Evolutionary conservation across 2,888 invertebrate genomes (phyloP), one percentile per base, ranked within the genome.

Genomic region (Xanthostigma xanthostigma): DNA sequence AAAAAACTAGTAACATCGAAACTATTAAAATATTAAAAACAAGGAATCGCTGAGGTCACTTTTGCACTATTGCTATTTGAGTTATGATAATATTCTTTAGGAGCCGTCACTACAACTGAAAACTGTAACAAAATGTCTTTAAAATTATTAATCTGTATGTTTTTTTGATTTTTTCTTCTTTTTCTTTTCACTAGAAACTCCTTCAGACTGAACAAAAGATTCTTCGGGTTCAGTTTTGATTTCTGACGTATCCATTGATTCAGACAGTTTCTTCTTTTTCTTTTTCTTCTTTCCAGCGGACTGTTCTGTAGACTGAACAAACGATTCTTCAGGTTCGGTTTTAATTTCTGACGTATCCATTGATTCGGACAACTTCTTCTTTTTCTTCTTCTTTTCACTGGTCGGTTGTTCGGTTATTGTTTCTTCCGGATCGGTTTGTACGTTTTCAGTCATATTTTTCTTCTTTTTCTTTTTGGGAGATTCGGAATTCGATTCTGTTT

Each of bases 371-470:
- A 70, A 74, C 12, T 71, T 65, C 56, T 78, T 78, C 44, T 70
- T 72, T 61, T 70, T 74, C 58, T 74, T 74, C 56, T 72, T 73
- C 56, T 74, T 74, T 55, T 72, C 72, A 13, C 67, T 66, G 11
- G 59, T 55, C 2, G 62, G 62, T 13, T 51, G 47, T 46, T 55
- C 57, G 11, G 44, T 54, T 41, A 53, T 48, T 47, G 56, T 55
- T 51, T 50, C 50, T 36, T 55, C 47, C 53, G 51, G 34, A 50
- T 53, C 51, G 53, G 59, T 55, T 50, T 54, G 55, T 56, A 58
- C 45, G 55, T 57, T 52, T 58, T 57, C 47, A 52, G 54, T 40
- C 48, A 45, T 36, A 50, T 51, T 42, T 55, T 56, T 55, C 52
- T 62, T 61, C 39, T 54, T 52, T 53, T 65, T 63, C 51, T 68